phyloP scores from a whole-genome alignment of 2,888 invertebrate species.

The Scaptomyza tumidula region DNA sequence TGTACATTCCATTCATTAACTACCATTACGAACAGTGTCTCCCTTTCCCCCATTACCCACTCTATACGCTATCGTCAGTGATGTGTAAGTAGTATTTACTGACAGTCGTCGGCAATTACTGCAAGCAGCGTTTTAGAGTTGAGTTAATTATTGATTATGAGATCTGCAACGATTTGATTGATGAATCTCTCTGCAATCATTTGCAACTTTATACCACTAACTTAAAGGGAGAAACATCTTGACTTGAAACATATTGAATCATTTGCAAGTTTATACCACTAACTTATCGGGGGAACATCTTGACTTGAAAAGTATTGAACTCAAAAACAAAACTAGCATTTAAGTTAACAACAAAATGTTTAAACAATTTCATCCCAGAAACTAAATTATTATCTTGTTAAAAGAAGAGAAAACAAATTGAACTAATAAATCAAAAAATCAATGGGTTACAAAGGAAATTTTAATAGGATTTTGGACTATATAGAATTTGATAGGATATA shows the following conservation, averaged over 20 bases:
- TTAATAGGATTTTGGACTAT: no score
- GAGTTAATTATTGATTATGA: slow-evolving; percentile 26
- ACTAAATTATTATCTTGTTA: no score
- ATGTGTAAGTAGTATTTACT: slow-evolving; percentile 21
- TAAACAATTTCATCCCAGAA: no score
- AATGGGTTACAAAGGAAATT: no score
- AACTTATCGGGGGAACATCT: not conserved
- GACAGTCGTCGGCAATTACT: slow-evolving; percentile 55
- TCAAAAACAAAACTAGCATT: no score
- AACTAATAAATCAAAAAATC: no score
- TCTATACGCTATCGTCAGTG: not conserved
- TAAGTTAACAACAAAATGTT: no score
- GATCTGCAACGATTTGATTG: slow-evolving; percentile 37
- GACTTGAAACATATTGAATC: not conserved
- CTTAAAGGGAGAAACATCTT: not conserved
- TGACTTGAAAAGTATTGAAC: not conserved
- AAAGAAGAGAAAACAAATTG: no score
- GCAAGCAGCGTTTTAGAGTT: slow-evolving; percentile 11
- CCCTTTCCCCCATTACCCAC: not conserved
- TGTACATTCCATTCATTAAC: slow-evolving; percentile 63
- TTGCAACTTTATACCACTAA: not conserved
- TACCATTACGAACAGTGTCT: slow-evolving; percentile 35
- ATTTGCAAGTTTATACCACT: not conserved
- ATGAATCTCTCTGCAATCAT: slow-evolving; percentile 27
- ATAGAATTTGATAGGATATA: no score